Percentiles rank a stretch among this genome's conserved stretches.
These are phyloP conservation scores for Glaucomys volans DNA, from an alignment of 2,113 vertebrate genomes.

Conservation along the genomic window DNA sequence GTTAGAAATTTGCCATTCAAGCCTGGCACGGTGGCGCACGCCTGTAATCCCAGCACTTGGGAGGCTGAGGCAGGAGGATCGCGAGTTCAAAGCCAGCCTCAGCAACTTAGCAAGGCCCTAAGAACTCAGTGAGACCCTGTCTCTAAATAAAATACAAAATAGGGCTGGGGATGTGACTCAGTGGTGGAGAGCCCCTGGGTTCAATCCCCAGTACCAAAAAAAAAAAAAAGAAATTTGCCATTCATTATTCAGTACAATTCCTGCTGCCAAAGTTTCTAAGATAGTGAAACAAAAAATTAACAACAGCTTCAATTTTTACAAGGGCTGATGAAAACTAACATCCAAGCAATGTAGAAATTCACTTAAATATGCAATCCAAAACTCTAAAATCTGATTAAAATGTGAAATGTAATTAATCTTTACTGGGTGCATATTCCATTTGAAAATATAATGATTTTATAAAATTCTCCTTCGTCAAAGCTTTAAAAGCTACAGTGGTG, in stretches of 20 bases:
- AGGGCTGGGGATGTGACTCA: no score
- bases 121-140: no score
- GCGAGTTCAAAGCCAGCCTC: no score
- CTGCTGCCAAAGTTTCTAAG: background rate
- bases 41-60: no score
- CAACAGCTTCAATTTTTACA: background rate
- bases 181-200: no score
- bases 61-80: no score
- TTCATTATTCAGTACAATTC: background rate
- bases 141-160: no score
- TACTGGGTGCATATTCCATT: background rate
- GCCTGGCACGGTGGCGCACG: no score
- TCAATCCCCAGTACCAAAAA: no score
- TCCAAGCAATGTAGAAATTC: background rate
- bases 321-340: background rate
- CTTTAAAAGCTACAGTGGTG: constrained; percentile 29
- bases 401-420: constrained; percentile 43
- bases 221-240: background rate
- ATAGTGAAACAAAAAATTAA: background rate
- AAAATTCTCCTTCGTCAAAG: background rate
- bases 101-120: no score
- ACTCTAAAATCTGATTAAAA: constrained; percentile 33
- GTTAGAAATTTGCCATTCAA: background rate
- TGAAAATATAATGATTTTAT: constrained; percentile 37
- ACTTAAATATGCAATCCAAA: constrained; percentile 6